Evolutionary conservation across 1,140 invertebrate species (phyloP).

Genomic region (Ericerus pela): DNA sequence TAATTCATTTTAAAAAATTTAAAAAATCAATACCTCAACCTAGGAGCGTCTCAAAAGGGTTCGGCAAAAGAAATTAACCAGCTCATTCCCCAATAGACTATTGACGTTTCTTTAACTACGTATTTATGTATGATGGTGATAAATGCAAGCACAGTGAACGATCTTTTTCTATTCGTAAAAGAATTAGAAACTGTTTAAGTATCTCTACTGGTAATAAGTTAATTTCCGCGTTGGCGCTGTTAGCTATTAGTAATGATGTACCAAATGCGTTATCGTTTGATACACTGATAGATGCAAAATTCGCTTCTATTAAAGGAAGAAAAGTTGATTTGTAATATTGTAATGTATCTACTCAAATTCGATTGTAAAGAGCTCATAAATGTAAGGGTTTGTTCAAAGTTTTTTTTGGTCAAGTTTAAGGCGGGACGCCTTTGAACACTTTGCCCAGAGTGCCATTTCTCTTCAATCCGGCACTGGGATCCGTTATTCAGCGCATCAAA

Average conservation of each 20-base stretch:
- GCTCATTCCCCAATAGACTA: not conserved
- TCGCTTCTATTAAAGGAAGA: not conserved
- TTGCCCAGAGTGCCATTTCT: too few relatives aligned
- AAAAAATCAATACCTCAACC: not conserved
- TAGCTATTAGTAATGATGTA: not conserved
- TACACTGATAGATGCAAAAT: not conserved
- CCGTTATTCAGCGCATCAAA: too few relatives aligned
- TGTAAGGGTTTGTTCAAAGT: too few relatives aligned
- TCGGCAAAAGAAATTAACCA: not conserved
- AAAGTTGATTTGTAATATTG: too few relatives aligned
- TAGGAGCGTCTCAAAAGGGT: not conserved
- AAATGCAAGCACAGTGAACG: not conserved
- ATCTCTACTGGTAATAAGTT: not conserved
- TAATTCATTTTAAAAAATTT: not conserved
- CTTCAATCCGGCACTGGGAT: too few relatives aligned
- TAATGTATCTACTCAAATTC: too few relatives aligned
- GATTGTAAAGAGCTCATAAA: too few relatives aligned
- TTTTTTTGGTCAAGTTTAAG: too few relatives aligned
- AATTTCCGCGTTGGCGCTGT: not conserved
- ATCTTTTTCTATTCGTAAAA: not conserved
- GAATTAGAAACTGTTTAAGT: not conserved
- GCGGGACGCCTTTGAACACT: too few relatives aligned
- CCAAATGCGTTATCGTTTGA: not conserved
- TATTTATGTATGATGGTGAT: not conserved
- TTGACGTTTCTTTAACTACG: not conserved